Base-by-base conservation (phyloP, 2,888 invertebrate species). In the Nebria brevicollis region DNA sequence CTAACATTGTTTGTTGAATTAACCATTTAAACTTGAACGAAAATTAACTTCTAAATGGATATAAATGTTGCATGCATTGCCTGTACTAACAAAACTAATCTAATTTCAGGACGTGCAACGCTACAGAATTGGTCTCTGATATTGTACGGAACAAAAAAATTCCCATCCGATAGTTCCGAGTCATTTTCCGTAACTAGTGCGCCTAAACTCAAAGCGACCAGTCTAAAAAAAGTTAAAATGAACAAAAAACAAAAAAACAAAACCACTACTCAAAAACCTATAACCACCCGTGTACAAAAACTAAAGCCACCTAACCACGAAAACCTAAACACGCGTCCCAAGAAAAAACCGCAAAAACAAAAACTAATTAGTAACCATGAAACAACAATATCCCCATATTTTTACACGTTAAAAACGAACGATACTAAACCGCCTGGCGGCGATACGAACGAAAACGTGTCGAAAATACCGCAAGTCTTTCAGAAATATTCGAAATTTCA, bases 61-160 rank as follows among this genome's bases (percentile, higher is more conserved):
- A 8, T 54, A 54, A 11, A 54, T 54, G 8, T 70, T 82, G 80
- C 79, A 72, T 80, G 77, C 74, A 79, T 78, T 25, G n/a, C 74
- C 65, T 43, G 65, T 82, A 84, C 83, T 82, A 82, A 84, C 83
- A 75, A 77, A 74, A 26, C 25, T 75, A 79, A 82, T 83, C 84
- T 85, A 83, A 76, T 86, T 89, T 86, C 91, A 96, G 96, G 96
- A 90, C 94, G 96, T 89, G 97, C 97, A 82, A 94, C 95, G 84
- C 92, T 98, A 86, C 95, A 96, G 91, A 96, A 96, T 88, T 98
- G 98, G 98, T 95, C 97, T 83, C 92, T 98, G 88, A 94, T 96
- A 87, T 93, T 98, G 88, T 97, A 97, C 89, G 98, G 98, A 85
- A 98, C 98, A 82, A 94, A 94, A 93, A 86, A 86, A 82, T 88